These are phyloP conservation scores for Cyprinus carpio DNA, from an alignment of 2,113 vertebrate species.

Conservation along the genomic window DNA sequence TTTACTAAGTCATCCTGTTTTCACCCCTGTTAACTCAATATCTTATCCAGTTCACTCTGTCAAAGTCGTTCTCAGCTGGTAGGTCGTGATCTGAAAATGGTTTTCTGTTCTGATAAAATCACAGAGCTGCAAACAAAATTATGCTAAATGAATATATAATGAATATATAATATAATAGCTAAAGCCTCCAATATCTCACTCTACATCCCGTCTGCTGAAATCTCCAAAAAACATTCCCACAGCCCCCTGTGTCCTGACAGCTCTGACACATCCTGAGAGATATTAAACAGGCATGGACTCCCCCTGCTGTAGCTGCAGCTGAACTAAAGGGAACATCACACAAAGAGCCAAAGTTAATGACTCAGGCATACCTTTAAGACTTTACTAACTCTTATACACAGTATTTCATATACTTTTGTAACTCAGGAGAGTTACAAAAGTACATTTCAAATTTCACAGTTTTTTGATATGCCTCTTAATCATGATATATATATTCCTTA, in stretches of 20 bases:
- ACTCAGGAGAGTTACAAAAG: neutral
- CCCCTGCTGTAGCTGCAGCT: neutral
- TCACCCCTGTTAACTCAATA: neutral
- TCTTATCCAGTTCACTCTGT: neutral
- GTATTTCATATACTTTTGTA: neutral
- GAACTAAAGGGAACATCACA: too few relatives aligned
- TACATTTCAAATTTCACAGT: neutral
- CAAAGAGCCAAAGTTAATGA: neutral
- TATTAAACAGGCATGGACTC: constrained; percentile 1
- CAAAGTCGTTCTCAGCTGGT: neutral
- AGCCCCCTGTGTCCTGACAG: neutral
- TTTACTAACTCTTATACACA: neutral
- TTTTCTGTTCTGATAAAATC: neutral
- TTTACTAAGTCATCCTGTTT: too few relatives aligned
- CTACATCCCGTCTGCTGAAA: neutral
- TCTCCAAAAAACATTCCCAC: neutral
- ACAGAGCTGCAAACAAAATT: neutral
- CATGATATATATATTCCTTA: neutral
- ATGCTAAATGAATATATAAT: too few relatives aligned
- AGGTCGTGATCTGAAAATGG: neutral
- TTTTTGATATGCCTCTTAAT: neutral
- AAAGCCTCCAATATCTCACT: neutral
- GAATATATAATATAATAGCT: too few relatives aligned
- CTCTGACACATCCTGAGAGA: constrained; percentile 15
- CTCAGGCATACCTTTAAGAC: neutral